Conservation (phyloP, 2,888 invertebrate species). For the Limenitis camilla region DNA sequence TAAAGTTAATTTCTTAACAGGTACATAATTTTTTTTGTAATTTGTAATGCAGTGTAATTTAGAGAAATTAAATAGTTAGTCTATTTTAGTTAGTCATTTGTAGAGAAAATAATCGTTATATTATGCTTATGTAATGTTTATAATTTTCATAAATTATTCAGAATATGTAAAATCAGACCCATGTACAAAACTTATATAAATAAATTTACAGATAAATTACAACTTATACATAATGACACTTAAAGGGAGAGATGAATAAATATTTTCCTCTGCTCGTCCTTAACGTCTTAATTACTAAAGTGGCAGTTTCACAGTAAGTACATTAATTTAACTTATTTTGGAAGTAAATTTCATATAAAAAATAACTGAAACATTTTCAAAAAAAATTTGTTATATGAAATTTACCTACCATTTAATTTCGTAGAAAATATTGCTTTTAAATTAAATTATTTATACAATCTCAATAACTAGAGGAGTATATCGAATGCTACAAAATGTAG, state of each 20-base stretch:
- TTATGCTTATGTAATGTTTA: too few species aligned
- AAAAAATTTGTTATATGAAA: not conserved
- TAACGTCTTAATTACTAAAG: not conserved
- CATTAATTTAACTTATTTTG: constrained; percentile 1
- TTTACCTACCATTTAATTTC: not conserved
- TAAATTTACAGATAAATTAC: constrained; percentile 30
- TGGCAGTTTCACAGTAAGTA: constrained; percentile 11
- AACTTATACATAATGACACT: constrained; percentile 33
- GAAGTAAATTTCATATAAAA: not conserved
- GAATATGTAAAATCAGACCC: not conserved
- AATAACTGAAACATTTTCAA: not conserved
- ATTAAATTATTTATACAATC: too few species aligned
- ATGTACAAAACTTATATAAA: constrained; percentile 23
- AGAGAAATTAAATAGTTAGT: too few species aligned
- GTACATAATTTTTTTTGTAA: too few species aligned
- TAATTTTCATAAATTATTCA: constrained; percentile 1
- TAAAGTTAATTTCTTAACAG: too few species aligned
- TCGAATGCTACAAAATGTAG: too few species aligned
- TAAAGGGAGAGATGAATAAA: not conserved
- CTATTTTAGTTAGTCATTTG: too few species aligned
- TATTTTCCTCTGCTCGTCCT: constrained; percentile 17
- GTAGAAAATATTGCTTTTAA: not conserved
- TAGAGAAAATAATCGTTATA: too few species aligned
- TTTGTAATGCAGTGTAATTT: too few species aligned
- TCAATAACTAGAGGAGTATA: too few species aligned